Evolutionary conservation across 2,113 vertebrate species (phyloP), one percentile per base, ranked within the genome.

Genomic region (Uropsilus gracilis): DNA sequence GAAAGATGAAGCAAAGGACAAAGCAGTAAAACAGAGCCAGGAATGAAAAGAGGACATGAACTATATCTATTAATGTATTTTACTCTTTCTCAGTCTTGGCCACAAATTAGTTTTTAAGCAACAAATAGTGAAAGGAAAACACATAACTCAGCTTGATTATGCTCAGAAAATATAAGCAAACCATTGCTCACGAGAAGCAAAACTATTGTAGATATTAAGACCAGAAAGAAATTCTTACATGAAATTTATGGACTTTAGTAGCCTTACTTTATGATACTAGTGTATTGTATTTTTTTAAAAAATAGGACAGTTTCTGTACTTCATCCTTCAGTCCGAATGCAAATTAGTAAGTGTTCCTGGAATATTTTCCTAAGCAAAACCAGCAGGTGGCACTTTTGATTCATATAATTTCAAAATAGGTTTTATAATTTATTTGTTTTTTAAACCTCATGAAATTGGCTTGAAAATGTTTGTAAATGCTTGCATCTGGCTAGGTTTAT

Each of bases 341-440:
- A 71, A 66, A 46, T 76, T 34, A 17, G 8, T 42, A 66, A 81
- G 42, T 28, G 82, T n/a, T 76, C 42, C 26, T 81, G 17, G 57
- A 75, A 24, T 75, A 85, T 34, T 46, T 94, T 91, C 32, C 57
- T 59, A 42, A 30, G 42, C 14, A 44, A 77, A 72, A 82, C 95
- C 95, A 95, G 95, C 83, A 71, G 96, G 72, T 92, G 96, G 93
- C 92, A 91, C 66, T 91, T 94, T 90, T 3, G 75, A 86, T 83
- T 77, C 86, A 88, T 44, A 32, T 28, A 63, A 81, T 80, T 68
- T 50, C 59, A 64, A 95, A 76, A 89, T 42, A 28, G 6, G 80
- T 68, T 66, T 89, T 90, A 22, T 84, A n/a, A 92, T 85, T 75
- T 73, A 53, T 92, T 76, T 68, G 46, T 68, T 55, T 42, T 4